Base-by-base conservation (phyloP, 2,113 vertebrate genomes). In the Lophotis ruficrista region DNA sequence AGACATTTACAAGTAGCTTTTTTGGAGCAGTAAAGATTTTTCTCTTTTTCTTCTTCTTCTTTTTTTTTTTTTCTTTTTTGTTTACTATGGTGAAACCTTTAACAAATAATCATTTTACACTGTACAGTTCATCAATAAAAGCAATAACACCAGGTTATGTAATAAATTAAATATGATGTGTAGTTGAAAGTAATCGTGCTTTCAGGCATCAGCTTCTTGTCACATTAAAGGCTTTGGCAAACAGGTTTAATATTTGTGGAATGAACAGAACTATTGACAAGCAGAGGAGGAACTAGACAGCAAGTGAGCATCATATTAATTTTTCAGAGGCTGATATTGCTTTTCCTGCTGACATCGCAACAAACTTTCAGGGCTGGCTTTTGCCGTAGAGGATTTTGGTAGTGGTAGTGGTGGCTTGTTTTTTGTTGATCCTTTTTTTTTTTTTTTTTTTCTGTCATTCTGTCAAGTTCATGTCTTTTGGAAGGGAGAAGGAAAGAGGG, bases 111-210 rank as follows among this genome's bases (percentile, higher is more conserved):
- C 96, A 97, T 97, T 97, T 98, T 96, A 95, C 41, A 91, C 83
- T 61, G 28, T 93, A 97, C 94, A 96, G 92, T 96, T 98, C 96
- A 97, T 97, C 96, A 98, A 97, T 97, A 97, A 96, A 97, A 96
- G 93, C 93, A 95, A 94, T 96, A 97, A 97, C 89, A 82, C 93
- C 90, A 75, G 91, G 95, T 93, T 93, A 89, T 92, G 38, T 97
- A 96, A 97, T 98, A 98, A 97, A 98, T 98, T 98, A 98, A 97
- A 96, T 97, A 97, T 93, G 92, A 98, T 96, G 95, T 95, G 88
- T 78, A 89, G 85, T 95, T 97, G 97, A 96, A 96, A 97, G 92
- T 96, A 96, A 97, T 93, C 61, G 28, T 19, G 45, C 93, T 97
- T 97, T 72, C 80, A 96, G 85, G 48, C 91, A 93, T 97, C 96